phyloP scores from a whole-genome alignment of 2,113 vertebrate genomes.

The Acrocephalus arundinaceus region DNA sequence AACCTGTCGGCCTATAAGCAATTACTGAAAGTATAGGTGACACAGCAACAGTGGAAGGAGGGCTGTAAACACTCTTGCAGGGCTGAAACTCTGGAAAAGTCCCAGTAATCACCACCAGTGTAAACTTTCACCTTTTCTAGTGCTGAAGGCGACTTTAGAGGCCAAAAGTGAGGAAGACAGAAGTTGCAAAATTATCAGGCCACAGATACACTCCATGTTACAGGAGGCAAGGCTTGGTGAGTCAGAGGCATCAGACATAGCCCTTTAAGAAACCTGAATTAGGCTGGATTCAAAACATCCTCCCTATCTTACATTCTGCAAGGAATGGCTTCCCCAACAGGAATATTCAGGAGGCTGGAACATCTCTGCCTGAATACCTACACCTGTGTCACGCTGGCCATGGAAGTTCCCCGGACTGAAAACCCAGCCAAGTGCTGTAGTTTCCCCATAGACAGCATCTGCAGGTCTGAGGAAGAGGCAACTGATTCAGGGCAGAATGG shows the following conservation, averaged over 20 bases:
- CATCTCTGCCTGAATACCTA: background rate
- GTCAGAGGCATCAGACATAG: background rate
- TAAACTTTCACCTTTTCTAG: background rate
- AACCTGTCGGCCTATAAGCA: background rate
- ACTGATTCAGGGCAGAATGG: background rate
- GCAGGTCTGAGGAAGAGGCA: background rate
- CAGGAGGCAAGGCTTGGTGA: background rate
- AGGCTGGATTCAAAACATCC: background rate
- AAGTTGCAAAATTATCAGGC: background rate
- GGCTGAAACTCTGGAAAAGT: background rate
- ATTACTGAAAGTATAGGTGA: background rate
- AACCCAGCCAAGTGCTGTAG: background rate
- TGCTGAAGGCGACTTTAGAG: background rate
- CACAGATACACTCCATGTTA: background rate
- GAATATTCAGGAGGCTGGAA: background rate
- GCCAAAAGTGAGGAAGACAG: background rate
- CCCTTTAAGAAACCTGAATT: background rate
- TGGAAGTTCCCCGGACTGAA: background rate
- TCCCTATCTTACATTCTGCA: background rate
- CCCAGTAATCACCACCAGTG: background rate
- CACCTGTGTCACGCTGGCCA: fast-evolving
- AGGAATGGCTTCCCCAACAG: background rate
- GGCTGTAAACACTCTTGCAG: background rate
- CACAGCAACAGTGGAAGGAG: background rate
- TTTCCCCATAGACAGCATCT: background rate